These are phyloP conservation scores for Serrognathus titanus DNA, from an alignment of 2,888 invertebrate species.

Conservation along the genomic window DNA sequence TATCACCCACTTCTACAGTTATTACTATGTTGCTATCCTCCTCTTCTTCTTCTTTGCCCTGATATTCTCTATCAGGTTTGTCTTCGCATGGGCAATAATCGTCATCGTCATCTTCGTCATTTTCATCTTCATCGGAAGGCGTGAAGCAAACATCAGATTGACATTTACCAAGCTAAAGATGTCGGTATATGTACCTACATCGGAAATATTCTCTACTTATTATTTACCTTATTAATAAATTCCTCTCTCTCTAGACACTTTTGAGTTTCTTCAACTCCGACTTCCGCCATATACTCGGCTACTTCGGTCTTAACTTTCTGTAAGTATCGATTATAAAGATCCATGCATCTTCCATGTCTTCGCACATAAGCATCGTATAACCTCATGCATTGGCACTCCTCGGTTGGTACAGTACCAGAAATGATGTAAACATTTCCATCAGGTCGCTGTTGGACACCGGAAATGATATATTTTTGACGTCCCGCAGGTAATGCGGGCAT, in stretches of 20 bases:
- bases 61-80: neutral
- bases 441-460: conserved; percentile 37
- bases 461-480: conserved; percentile 35
- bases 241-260: neutral
- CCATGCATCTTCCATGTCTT: conserved; percentile 36
- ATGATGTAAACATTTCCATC: conserved; percentile 41
- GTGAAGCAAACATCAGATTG: too few relatives aligned
- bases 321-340: conserved; percentile 29
- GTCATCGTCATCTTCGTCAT: conserved; percentile 3
- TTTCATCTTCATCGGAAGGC: conserved; percentile 4
- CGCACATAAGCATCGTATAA: conserved; percentile 33
- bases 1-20: neutral
- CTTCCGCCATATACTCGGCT: conserved; percentile 27
- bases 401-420: conserved; percentile 28
- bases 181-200: too few relatives aligned
- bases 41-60: conserved; percentile 5
- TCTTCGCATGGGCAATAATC: neutral
- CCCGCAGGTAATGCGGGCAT: conserved; percentile 34
- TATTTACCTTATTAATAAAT: neutral
- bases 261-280: conserved; percentile 10
- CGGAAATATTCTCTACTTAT: too few relatives aligned
- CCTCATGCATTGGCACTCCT: conserved; percentile 39
- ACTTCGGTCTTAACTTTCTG: conserved; percentile 27
- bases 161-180: too few relatives aligned
- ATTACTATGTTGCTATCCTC: conserved; percentile 2